Evolutionary conservation across 1,140 invertebrate genomes (phyloP), one percentile per base, ranked within the genome.

Genomic region (Meloidogyne floridensis): DNA sequence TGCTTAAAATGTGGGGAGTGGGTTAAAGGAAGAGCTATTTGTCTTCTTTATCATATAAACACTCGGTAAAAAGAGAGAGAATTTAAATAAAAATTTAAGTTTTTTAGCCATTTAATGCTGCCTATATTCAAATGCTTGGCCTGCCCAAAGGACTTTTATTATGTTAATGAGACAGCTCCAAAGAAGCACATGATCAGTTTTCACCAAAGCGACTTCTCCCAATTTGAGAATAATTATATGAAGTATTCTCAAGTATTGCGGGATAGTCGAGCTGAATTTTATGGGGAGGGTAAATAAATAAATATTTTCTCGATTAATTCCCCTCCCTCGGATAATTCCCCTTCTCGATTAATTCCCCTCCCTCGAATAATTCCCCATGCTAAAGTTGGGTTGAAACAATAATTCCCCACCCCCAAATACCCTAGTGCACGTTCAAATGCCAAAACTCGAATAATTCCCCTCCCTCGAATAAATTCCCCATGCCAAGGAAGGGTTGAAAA

Each of bases 61-160:
- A 79, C 77, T 11, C 42, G 77, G 77, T 71, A 43, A 56, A 20
- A 47, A 2, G 11, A 70, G 20, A 20, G 8, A 65, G 2, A 18
- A 59, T 15, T 15, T 59, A 15, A 15, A 15, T 15, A 59, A 59
- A 59, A 59, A 13, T n/a, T 15, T 59, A 15, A 15, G 2, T 32
- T 3, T 42, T 83, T 47, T 18, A 83, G 82, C 51, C 82, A 83
- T 76, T 76, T 83, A 47, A 81, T 75, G 42, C 43, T 81, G 15
- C 81, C 80, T 9, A 42, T 83, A n/a, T 83, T 81, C 59, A 51
- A 73, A 0, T 83, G 82, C n/a, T 18, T 82, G 8, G 80, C 54
- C 18, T 83, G 82, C 43, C 80, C 80, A 9, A 73, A 56, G 54
- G 80, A 81, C 53, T 81, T 81, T 59, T 81, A 54, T 20, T 74